Conservation (phyloP, 1,140 invertebrate genomes). For the Bombus breviceps region DNA sequence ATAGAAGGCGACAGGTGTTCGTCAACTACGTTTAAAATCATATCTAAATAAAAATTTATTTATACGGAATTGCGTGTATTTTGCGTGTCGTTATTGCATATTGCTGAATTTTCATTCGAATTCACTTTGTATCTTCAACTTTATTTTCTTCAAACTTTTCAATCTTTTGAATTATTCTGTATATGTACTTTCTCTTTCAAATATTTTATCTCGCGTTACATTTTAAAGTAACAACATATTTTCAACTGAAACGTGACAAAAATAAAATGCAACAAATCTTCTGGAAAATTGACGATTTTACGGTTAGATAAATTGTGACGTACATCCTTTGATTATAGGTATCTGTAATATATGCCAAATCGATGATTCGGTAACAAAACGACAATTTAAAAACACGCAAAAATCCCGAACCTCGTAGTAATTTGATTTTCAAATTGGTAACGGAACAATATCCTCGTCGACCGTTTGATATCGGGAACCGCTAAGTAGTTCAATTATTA, state of each 20-base stretch:
- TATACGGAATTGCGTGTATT: background rate
- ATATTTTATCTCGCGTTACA: background rate
- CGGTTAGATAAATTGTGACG: no score
- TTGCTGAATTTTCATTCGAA: background rate
- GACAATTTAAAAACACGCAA: background rate
- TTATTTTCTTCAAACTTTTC: background rate
- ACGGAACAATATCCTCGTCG: background rate
- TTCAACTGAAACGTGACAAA: background rate
- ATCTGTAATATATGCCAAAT: background rate
- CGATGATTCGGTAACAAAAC: background rate
- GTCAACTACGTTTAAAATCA: background rate
- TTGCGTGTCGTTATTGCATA: no score
- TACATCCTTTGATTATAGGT: no score
- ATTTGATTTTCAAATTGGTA: background rate
- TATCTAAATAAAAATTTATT: background rate
- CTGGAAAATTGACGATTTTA: background rate
- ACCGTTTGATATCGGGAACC: background rate
- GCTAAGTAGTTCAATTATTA: background rate
- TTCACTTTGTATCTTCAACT: background rate
- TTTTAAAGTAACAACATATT: background rate
- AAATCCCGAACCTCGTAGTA: background rate
- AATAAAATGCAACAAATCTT: background rate
- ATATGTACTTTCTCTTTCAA: background rate
- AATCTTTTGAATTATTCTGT: background rate
- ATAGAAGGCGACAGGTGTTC: slow-evolving; percentile 23